These are phyloP conservation scores for Sarcophaga peregrina DNA, from an alignment of 1,140 invertebrate genomes.

Conservation along the genomic window DNA sequence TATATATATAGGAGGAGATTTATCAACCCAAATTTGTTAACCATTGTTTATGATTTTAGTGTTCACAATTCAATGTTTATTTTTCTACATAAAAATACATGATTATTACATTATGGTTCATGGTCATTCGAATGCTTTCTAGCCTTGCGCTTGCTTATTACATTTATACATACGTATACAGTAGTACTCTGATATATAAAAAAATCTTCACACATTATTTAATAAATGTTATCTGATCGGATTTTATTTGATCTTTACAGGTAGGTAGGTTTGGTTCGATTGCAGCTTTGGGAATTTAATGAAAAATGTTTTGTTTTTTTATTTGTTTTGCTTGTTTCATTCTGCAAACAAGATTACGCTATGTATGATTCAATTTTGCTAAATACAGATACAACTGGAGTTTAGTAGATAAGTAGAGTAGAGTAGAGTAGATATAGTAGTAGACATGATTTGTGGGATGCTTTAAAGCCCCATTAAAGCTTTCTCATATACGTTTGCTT, in stretches of 20 bases:
- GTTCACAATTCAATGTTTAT: not conserved
- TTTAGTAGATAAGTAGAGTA: conserved; percentile 29
- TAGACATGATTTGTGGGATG: conserved; percentile 3
- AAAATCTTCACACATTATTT: conserved; percentile 18
- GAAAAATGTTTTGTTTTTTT: conserved; percentile 27
- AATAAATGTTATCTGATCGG: not conserved
- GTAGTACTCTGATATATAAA: conserved; percentile 2
- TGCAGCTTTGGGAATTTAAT: not conserved
- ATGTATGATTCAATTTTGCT: conserved; percentile 2
- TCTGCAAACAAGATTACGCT: not conserved
- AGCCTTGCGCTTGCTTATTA: conserved; percentile 6
- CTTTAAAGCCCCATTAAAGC: not conserved
- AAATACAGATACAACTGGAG: conserved; percentile 4
- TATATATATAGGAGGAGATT: conserved; percentile 18
- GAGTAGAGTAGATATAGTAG: conserved; percentile 26
- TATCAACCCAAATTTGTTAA: not conserved
- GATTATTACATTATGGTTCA: not conserved
- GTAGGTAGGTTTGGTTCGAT: not conserved
- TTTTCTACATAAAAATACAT: conserved; percentile 11
- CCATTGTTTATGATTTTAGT: conserved; percentile 4
- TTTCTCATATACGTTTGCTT: not conserved
- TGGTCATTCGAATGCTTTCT: conserved; percentile 12
- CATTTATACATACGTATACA: not conserved
- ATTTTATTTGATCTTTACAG: not conserved
- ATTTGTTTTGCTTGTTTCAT: not conserved